A percentile compares a stretch with the other conserved stretches of the same genome.
These are phyloP conservation scores for Drosophila equinoxialis DNA, from an alignment of 1,140 invertebrate genomes.

Conservation along the genomic window DNA sequence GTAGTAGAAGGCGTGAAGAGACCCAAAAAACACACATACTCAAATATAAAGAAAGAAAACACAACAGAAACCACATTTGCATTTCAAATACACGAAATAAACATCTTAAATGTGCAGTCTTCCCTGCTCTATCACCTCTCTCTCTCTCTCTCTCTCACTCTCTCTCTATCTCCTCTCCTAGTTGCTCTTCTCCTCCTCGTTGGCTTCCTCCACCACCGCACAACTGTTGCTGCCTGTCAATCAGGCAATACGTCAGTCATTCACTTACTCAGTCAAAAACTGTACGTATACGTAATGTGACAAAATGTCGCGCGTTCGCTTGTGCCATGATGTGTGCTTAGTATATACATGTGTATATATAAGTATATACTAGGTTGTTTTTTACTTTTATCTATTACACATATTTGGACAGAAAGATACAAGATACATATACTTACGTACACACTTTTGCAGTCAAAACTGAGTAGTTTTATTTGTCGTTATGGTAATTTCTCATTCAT, in stretches of 20 bases:
- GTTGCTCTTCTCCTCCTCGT: not conserved
- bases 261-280: conserved; percentile 41
- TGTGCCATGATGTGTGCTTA: conserved; percentile 48
- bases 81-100: conserved; percentile 74
- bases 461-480: conserved; percentile 39
- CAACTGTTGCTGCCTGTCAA: conserved; percentile 67
- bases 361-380: not conserved
- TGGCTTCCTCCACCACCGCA: not conserved
- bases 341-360: conserved; percentile 5
- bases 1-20: conserved; percentile 1
- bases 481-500: conserved; percentile 75
- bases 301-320: conserved; percentile 52
- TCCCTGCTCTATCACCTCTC: conserved; percentile 6
- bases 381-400: conserved; percentile 50
- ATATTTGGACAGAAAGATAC: conserved; percentile 31
- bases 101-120: conserved; percentile 72
- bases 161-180: not conserved
- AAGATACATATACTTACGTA: conserved; percentile 4
- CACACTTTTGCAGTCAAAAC: conserved; percentile 14
- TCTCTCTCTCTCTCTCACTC: no score
- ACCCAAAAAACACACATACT: conserved; percentile 16
- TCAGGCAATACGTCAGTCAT: conserved; percentile 71
- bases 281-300: conserved; percentile 75
- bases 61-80: conserved; percentile 56
- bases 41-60: conserved; percentile 10